Conservation (phyloP, 1,140 invertebrate genomes). For the Gonioctena quinquepunctata region DNA sequence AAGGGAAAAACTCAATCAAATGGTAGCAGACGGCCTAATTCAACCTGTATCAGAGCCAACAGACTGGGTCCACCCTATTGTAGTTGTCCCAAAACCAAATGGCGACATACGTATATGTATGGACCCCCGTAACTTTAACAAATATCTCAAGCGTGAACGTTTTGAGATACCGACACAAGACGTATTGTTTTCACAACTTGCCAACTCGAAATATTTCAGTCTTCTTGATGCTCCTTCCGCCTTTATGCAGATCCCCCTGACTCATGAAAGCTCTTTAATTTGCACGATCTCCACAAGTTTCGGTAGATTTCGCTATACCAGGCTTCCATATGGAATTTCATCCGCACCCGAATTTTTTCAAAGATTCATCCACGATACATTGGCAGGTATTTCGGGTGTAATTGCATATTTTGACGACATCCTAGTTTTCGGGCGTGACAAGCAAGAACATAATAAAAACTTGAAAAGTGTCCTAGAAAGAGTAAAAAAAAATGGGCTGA, state of each 20-base stretch:
- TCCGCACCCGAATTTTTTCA: constrained; percentile 5
- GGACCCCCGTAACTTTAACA: constrained; percentile 4
- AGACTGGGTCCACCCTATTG: background rate
- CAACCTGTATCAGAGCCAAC: background rate
- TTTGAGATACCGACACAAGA: constrained; percentile 18
- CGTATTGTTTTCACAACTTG: constrained; percentile 15
- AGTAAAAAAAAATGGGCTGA: background rate
- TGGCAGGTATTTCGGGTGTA: background rate
- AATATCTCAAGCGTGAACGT: constrained; percentile 12
- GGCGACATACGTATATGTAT: constrained; percentile 6
- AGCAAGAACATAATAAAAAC: constrained; percentile 11
- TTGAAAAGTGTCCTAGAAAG: background rate
- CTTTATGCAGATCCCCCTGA: constrained; percentile 2
- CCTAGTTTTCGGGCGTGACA: constrained; percentile 11
- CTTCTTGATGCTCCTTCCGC: constrained; percentile 19
- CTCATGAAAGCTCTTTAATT: constrained; percentile 10
- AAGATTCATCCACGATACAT: background rate
- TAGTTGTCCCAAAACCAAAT: background rate
- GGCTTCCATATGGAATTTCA: constrained; percentile 11
- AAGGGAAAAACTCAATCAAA: background rate
- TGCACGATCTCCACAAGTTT: constrained; percentile 10
- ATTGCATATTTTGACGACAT: background rate
- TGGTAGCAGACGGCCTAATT: background rate
- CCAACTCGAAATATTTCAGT: constrained; percentile 12
- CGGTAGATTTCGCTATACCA: constrained; percentile 1